These are phyloP conservation scores for Xylophagus ater DNA, from an alignment of 2,888 invertebrate species.

Conservation along the genomic window DNA sequence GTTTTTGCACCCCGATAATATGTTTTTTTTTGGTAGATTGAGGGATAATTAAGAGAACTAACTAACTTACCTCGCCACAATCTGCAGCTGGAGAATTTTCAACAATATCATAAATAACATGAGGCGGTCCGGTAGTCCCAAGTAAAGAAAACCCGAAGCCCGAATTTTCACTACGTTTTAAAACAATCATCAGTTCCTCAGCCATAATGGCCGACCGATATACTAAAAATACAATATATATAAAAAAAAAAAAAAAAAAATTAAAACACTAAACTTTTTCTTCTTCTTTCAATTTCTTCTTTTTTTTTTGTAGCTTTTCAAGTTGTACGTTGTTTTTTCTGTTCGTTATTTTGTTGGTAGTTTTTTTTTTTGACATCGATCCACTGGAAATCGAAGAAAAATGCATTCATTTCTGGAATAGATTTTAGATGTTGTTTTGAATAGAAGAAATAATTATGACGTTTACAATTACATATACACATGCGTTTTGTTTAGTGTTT, in stretches of 20 bases:
- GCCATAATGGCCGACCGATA: slow-evolving; percentile 46
- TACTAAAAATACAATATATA: neutral
- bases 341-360: slow-evolving; percentile 12
- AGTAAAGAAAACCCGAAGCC: slow-evolving; percentile 86
- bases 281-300: slow-evolving; percentile 1
- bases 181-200: slow-evolving; percentile 79
- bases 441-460: slow-evolving; percentile 6
- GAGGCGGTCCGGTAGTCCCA: slow-evolving; percentile 83
- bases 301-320: neutral
- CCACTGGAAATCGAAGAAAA: slow-evolving; percentile 8
- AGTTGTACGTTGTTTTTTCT: slow-evolving; percentile 11
- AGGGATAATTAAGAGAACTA: too few species aligned
- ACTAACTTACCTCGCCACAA: slow-evolving; percentile 66
- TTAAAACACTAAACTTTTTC: slow-evolving; percentile 5
- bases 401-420: slow-evolving; percentile 11
- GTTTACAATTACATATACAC: too few species aligned
- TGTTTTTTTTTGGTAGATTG: too few species aligned
- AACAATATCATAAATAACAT: slow-evolving; percentile 86
- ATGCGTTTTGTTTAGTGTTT: too few species aligned
- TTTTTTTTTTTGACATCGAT: slow-evolving; percentile 16
- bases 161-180: slow-evolving; percentile 75
- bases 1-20: too few species aligned
- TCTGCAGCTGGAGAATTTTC: slow-evolving; percentile 88
- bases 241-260: slow-evolving; percentile 4
- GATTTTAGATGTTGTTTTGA: slow-evolving; percentile 5